Percentiles rank a stretch among this genome's conserved stretches.
Conservation (phyloP, 2,888 invertebrate species). For the Stictocephala bisonia region DNA sequence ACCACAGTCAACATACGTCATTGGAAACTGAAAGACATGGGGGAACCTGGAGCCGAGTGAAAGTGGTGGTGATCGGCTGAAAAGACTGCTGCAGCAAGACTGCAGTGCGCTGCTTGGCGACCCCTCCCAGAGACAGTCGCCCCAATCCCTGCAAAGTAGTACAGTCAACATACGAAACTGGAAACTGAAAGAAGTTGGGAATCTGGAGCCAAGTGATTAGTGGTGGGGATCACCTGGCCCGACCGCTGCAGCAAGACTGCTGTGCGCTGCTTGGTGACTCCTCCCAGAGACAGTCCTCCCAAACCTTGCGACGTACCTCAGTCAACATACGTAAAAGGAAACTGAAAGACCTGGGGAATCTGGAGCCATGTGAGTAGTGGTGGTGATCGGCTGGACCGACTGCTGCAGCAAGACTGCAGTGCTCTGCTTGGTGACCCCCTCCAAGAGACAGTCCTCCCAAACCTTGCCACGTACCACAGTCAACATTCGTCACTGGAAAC, state of each 20-base stretch:
- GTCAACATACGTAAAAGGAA: constrained; percentile 54
- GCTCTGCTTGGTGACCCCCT: constrained; percentile 53
- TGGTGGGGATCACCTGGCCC: constrained; percentile 54
- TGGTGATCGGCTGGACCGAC: constrained; percentile 55
- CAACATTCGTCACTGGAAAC: constrained; percentile 53
- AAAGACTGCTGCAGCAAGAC: constrained; percentile 56
- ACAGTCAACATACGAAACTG: constrained; percentile 55
- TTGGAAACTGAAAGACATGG: constrained; percentile 48
- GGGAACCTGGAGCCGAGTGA: constrained; percentile 30
- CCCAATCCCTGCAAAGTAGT: constrained; percentile 44
- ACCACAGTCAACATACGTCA: constrained; percentile 51
- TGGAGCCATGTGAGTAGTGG: constrained; percentile 38
- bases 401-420: constrained; percentile 57
- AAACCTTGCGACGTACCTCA: constrained; percentile 43
- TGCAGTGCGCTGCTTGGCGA: constrained; percentile 54
- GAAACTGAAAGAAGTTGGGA: constrained; percentile 42
- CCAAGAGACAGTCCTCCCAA: constrained; percentile 50
- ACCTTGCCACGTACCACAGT: constrained; percentile 43
- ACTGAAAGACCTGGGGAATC: constrained; percentile 44
- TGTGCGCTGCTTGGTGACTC: constrained; percentile 53
- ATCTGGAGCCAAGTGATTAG: constrained; percentile 32
- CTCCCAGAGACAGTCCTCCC: constrained; percentile 50
- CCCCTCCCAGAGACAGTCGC: constrained; percentile 51
- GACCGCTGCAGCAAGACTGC: constrained; percentile 57
- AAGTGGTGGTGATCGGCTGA: constrained; percentile 53